Conservation (phyloP, 2,888 invertebrate genomes). For the Spatulosminthurus flaviceps region DNA sequence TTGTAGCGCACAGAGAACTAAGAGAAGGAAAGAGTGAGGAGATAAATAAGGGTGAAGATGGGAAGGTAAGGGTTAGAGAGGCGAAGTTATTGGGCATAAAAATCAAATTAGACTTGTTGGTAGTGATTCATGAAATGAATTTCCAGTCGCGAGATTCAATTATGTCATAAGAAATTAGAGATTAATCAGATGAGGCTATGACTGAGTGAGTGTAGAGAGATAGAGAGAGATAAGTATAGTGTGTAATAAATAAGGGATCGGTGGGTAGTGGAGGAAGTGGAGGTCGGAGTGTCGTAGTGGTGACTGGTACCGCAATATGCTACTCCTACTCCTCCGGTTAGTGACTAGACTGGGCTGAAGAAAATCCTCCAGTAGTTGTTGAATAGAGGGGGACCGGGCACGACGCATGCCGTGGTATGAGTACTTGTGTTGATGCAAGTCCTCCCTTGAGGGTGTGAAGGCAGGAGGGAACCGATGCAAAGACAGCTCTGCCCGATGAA, state of each 20-base stretch:
- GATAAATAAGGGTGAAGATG: not conserved
- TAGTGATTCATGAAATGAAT: conserved; percentile 8
- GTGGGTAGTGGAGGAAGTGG: not conserved
- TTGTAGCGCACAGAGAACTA: no score
- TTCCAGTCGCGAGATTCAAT: not conserved
- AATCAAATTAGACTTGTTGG: not conserved
- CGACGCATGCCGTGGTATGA: not conserved
- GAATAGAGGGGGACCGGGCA: not conserved
- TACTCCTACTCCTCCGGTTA: no score
- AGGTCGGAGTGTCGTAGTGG: no score
- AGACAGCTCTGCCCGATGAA: not conserved
- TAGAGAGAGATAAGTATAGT: not conserved
- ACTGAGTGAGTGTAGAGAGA: not conserved
- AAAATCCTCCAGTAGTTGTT: not conserved
- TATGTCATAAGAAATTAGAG: conserved; percentile 9
- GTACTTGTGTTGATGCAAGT: not conserved
- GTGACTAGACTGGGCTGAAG: no score
- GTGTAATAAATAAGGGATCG: not conserved
- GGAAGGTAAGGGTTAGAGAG: not conserved
- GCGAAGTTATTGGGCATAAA: not conserved
- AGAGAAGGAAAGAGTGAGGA: not conserved
- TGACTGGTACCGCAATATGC: not conserved
- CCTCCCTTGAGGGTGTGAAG: not conserved
- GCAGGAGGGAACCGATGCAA: not conserved
- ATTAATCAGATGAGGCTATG: conserved; percentile 18